These are phyloP conservation scores for Pherbina coryleti DNA, from an alignment of 2,888 invertebrate genomes.

Conservation along the genomic window DNA sequence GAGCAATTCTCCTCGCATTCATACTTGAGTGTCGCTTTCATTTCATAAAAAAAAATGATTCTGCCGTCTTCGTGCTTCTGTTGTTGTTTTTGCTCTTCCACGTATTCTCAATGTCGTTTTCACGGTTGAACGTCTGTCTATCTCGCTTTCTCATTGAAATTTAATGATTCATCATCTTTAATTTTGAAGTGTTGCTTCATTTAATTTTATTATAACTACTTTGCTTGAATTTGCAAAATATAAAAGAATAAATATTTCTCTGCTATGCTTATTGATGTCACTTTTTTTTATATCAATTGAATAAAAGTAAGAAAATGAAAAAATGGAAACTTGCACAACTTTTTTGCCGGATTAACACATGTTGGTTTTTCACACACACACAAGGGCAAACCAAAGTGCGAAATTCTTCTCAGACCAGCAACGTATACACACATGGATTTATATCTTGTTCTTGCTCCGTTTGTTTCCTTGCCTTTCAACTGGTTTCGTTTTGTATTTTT, in stretches of 20 bases:
- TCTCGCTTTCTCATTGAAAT: conserved; percentile 19
- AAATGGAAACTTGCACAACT: not conserved
- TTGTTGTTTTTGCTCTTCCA: not conserved
- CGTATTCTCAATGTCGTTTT: conserved; percentile 1
- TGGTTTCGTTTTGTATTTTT: not conserved
- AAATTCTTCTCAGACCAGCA: conserved; percentile 6
- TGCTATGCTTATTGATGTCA: not conserved
- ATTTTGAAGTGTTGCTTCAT: conserved; percentile 11
- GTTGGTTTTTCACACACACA: conserved; percentile 6
- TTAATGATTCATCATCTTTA: conserved; percentile 36
- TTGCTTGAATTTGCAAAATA: not conserved
- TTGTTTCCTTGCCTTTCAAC: not conserved
- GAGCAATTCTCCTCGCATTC: conserved; percentile 2
- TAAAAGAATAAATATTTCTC: too few species aligned
- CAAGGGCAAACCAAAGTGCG: not conserved
- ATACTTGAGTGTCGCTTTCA: conserved; percentile 28
- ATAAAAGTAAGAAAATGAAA: not conserved
- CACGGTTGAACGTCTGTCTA: not conserved
- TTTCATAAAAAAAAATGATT: conserved; percentile 4
- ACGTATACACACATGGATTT: conserved; percentile 1
- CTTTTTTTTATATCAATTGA: not conserved
- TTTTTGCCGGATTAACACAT: conserved; percentile 19
- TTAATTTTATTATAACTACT: conserved; percentile 2
- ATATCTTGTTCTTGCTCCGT: conserved; percentile 3
- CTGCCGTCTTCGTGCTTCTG: not conserved